These are phyloP conservation scores for Bedellia somnulentella DNA, from an alignment of 2,888 invertebrate genomes.

Conservation along the genomic window DNA sequence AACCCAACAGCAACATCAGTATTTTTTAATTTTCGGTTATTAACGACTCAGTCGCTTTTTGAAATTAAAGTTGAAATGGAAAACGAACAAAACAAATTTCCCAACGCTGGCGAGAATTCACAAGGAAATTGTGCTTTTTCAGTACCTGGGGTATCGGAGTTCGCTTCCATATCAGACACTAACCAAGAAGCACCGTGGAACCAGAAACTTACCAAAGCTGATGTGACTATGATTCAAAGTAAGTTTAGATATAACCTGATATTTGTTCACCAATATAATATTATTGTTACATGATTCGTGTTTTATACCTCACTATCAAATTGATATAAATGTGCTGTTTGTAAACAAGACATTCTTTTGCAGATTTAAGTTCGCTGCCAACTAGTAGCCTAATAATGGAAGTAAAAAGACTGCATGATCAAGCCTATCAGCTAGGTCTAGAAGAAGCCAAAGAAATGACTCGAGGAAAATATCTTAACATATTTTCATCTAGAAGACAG, in stretches of 20 bases:
- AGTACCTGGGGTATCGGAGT: slow-evolving; percentile 91
- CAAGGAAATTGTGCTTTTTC: slow-evolving; percentile 35
- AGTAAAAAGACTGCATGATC: slow-evolving; percentile 91
- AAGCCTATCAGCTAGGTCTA: slow-evolving; percentile 90
- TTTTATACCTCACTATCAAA: too few relatives aligned
- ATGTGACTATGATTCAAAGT: slow-evolving; percentile 78
- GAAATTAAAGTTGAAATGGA: slow-evolving; percentile 25
- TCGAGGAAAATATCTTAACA: slow-evolving; percentile 89
- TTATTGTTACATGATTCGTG: too few relatives aligned
- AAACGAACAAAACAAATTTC: slow-evolving; percentile 23
- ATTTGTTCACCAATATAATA: not conserved
- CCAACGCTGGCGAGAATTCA: slow-evolving; percentile 23
- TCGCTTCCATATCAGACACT: slow-evolving; percentile 65
- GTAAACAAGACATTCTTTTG: too few relatives aligned
- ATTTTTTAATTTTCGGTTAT: slow-evolving; percentile 26
- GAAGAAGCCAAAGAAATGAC: slow-evolving; percentile 98
- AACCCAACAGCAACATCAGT: too few relatives aligned
- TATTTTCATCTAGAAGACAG: slow-evolving; percentile 58
- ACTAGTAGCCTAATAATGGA: slow-evolving; percentile 86
- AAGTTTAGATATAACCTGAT: slow-evolving; percentile 32
- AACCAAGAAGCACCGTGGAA: slow-evolving; percentile 68
- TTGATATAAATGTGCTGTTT: too few relatives aligned
- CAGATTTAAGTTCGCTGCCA: slow-evolving; percentile 74
- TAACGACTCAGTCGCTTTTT: slow-evolving; percentile 20
- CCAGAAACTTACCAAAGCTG: slow-evolving; percentile 69